These are phyloP conservation scores for Melanchra persicariae DNA, from an alignment of 2,888 invertebrate species.

Conservation along the genomic window DNA sequence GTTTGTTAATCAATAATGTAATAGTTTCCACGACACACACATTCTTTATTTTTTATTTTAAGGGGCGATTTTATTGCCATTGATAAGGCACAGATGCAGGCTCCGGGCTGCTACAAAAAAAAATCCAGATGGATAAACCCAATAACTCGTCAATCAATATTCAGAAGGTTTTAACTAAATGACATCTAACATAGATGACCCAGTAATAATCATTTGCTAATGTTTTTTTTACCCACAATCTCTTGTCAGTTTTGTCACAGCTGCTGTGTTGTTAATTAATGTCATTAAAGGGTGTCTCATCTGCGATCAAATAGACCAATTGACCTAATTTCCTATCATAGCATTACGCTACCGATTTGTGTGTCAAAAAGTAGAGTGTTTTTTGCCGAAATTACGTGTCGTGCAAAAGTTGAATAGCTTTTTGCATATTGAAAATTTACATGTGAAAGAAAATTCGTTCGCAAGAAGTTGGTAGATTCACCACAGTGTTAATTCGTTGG, in stretches of 20 bases:
- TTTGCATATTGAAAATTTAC: neutral
- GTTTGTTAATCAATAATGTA: too few relatives aligned
- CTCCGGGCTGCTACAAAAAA: too few relatives aligned
- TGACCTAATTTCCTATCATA: slow-evolving; percentile 25
- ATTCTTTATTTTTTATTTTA: too few relatives aligned
- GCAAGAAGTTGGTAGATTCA: too few relatives aligned
- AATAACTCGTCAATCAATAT: too few relatives aligned
- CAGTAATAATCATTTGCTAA: neutral
- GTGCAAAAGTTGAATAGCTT: neutral
- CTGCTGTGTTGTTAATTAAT: slow-evolving; percentile 27
- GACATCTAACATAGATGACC: neutral
- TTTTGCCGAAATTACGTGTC: neutral
- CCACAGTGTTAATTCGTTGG: too few relatives aligned
- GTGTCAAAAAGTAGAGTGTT: neutral
- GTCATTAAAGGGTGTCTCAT: slow-evolving; percentile 8
- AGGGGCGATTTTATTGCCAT: too few relatives aligned
- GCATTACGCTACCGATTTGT: neutral
- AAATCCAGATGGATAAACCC: too few relatives aligned
- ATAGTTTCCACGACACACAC: too few relatives aligned
- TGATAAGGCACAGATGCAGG: too few relatives aligned
- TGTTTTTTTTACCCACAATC: slow-evolving; percentile 12
- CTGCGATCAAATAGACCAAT: slow-evolving; percentile 15
- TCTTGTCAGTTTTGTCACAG: slow-evolving; percentile 21
- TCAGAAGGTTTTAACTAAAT: too few relatives aligned
- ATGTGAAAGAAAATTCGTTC: too few relatives aligned